Percentiles rank a stretch among this genome's conserved stretches.
phyloP scores from a whole-genome alignment of 2,888 invertebrate species.

The Rotaria socialis region DNA sequence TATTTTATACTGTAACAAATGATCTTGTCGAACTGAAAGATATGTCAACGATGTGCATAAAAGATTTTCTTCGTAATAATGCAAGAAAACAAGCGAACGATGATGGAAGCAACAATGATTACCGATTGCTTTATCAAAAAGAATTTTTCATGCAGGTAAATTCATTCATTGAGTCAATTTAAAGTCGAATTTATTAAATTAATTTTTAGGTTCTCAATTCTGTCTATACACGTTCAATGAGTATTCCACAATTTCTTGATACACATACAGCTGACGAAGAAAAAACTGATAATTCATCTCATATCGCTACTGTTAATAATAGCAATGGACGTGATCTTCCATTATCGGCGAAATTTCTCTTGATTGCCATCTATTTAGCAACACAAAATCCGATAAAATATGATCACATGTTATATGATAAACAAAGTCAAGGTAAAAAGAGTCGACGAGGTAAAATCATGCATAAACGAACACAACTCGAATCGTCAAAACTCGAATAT shows the following conservation, averaged over 20 bases:
- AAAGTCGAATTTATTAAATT: no score
- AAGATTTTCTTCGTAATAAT: conserved; percentile 22
- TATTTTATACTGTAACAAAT: conserved; percentile 27
- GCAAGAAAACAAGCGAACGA: background rate
- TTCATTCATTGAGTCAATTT: no score
- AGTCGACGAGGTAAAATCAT: conserved; percentile 37
- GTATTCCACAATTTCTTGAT: conserved; percentile 35
- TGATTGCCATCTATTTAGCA: conserved; percentile 43
- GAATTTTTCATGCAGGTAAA: background rate
- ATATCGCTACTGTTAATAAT: background rate
- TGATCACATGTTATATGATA: conserved; percentile 42
- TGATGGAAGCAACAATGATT: background rate
- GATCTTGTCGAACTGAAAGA: conserved; percentile 28
- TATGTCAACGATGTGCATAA: conserved; percentile 16
- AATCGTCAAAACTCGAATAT: conserved; percentile 37
- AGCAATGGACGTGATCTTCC: conserved; percentile 33
- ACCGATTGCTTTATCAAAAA: conserved; percentile 32
- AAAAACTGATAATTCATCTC: background rate
- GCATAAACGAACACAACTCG: conserved; percentile 42
- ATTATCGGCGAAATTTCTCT: conserved; percentile 40
- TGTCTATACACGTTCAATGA: conserved; percentile 31
- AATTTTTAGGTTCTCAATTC: background rate
- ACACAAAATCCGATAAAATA: conserved; percentile 46
- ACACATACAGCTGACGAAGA: conserved; percentile 10
- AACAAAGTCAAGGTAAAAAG: conserved; percentile 35